Base-by-base conservation (phyloP, 37 sponge, comb jelly and placozoan genomes). In the Axinella damicornis region DNA sequence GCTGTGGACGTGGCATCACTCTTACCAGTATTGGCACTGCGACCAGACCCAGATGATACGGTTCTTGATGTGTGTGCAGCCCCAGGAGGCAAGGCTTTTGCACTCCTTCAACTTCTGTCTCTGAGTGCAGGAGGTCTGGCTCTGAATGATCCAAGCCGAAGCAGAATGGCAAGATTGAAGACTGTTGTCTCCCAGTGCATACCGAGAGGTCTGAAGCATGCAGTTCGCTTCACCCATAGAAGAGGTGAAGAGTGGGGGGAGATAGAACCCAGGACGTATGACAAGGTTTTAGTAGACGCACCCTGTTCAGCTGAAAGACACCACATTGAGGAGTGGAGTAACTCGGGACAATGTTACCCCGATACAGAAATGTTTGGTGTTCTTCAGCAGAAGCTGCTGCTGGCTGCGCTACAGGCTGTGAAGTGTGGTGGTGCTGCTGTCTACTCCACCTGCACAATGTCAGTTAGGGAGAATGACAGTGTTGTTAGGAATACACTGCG, bases 31-130 rank as follows among this genome's bases (percentile, higher is more conserved):
- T 25, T 64, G 37, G 55, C 76, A 6, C 64, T 84, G 11, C 52
- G 19, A 32, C 57, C 57, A 39, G 25, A 76, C 0, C 69, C 66
- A 57, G 37, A 62, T 41, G 25, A 65, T n/a, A 63, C 28, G 19
- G 53, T 84, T 1, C 77, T 84, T 24, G 85, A 84, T 38, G 65
- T 84, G 85, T 84, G 85, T 76, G 85, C 85, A 40, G 85, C 85
- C 2, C 85, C 85, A 11, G 85, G 85, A 38, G 85, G 85, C 24
- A 84, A 84, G 77, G 54, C 77, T 0, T 67, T 84, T 67, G 80
- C 69, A 27, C 30, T 80, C 11, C 27, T 80, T 20, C 80, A 80
- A 55, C 25, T 60, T 17, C 25, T 80, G 1, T 5, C 25, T 1
- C 21, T 24, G 24, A n/a, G 24, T 18, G 79, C 54, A 34, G 80